Evolutionary conservation across 2,888 invertebrate species (phyloP).

Genomic region (Polymixis flavicincta): DNA sequence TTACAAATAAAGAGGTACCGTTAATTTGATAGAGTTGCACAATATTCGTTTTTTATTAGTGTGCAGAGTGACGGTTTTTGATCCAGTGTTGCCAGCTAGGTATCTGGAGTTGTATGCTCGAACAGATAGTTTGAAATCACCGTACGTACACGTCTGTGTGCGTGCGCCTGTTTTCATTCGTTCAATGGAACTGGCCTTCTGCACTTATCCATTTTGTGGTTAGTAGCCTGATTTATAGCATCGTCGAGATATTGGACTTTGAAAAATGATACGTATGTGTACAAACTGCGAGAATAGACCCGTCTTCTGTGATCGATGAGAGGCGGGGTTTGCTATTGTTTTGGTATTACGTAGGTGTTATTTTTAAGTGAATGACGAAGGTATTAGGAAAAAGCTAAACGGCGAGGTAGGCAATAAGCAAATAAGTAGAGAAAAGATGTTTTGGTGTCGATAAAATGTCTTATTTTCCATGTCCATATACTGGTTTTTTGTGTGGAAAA

Average conservation of each 20-base stretch:
- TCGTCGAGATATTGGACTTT: conserved; percentile 47
- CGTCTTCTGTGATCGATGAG: conserved; percentile 48
- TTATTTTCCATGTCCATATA: background rate
- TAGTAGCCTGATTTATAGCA: conserved; percentile 40
- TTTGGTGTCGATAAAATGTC: background rate
- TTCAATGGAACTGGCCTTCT: background rate
- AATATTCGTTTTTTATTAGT: background rate
- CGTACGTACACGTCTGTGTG: background rate
- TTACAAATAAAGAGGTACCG: background rate
- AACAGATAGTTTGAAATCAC: background rate
- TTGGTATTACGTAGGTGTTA: conserved; percentile 13
- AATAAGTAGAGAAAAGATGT: background rate
- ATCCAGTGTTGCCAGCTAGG: too few species aligned
- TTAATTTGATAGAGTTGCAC: background rate
- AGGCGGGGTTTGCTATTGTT: conserved; percentile 25
- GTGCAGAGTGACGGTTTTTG: background rate
- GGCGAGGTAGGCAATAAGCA: background rate
- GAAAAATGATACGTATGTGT: conserved; percentile 55
- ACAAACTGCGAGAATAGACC: conserved; percentile 31
- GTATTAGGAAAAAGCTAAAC: background rate
- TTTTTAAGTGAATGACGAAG: conserved; percentile 12
- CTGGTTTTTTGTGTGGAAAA: background rate
- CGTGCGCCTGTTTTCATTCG: background rate
- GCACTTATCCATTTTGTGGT: background rate
- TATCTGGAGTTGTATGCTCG: background rate